These are phyloP conservation scores for Grantiella picta DNA, from an alignment of 2,113 vertebrate species.

Conservation along the genomic window DNA sequence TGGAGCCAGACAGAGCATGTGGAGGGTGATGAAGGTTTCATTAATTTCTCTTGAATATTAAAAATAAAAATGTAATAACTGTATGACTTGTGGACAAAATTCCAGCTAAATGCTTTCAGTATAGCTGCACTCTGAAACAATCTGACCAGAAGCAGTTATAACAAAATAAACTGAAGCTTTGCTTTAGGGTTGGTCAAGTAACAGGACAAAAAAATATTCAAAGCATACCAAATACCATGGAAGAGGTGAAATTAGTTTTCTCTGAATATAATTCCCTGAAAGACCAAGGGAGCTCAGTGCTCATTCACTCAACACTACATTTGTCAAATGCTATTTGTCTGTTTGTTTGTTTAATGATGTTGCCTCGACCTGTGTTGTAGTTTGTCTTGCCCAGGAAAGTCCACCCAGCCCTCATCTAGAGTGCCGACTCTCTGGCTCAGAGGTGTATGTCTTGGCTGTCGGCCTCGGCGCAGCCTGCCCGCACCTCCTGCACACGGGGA, in stretches of 20 bases:
- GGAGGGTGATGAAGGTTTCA: not conserved
- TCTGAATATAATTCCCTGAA: not conserved
- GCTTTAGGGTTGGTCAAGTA: not conserved
- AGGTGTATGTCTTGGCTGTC: no score
- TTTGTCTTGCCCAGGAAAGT: no score
- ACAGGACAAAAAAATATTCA: not conserved
- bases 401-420: no score
- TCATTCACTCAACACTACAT: not conserved
- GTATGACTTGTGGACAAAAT: not conserved
- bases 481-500: no score
- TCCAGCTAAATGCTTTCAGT: not conserved
- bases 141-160: not conserved
- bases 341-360: not conserved
- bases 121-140: not conserved
- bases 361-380: no score
- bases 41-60: not conserved
- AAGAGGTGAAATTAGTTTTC: not conserved
- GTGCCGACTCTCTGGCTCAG: no score
- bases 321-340: not conserved
- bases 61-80: not conserved
- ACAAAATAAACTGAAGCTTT: not conserved
- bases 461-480: no score
- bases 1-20: not conserved
- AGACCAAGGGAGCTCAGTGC: not conserved
- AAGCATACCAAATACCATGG: not conserved